phyloP scores from a whole-genome alignment of 2,797 vertebrate species.

The Natrix natrix region DNA sequence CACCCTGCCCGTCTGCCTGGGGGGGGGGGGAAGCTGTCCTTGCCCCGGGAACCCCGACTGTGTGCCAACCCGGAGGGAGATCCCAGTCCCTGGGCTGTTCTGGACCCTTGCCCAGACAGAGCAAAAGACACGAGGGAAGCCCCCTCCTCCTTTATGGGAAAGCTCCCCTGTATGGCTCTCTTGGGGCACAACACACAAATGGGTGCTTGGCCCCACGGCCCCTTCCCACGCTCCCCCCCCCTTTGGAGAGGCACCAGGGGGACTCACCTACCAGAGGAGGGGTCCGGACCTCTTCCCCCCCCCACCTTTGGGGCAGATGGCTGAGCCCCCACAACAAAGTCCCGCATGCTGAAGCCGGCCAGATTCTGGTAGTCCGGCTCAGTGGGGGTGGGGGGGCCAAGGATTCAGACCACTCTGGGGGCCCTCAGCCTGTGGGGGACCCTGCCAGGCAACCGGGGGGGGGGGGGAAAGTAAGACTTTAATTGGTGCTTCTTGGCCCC shows the following conservation, averaged over 20 bases:
- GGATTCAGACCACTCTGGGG: neutral
- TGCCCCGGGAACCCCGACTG: accelerated
- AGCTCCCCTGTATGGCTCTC: neutral
- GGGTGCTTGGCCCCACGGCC: neutral
- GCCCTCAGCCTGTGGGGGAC: neutral
- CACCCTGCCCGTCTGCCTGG: too few relatives aligned
- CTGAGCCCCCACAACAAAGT: neutral
- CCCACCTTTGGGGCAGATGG: neutral
- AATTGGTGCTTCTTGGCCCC: neutral
- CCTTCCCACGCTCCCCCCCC: neutral
- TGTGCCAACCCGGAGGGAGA: neutral
- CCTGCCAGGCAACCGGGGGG: neutral
- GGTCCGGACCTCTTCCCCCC: too few relatives aligned
- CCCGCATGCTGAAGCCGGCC: neutral
- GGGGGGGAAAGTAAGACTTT: neutral
- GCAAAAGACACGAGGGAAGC: neutral
- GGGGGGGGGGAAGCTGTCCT: neutral
- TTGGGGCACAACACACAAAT: neutral
- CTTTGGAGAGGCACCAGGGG: neutral
- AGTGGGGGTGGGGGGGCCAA: neutral
- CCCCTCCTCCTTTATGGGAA: neutral
- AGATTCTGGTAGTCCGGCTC: neutral
- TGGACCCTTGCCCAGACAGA: neutral
- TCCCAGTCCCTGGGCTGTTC: too few relatives aligned
- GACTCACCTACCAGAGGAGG: neutral